Conservation (phyloP, 2,888 invertebrate species). For the Cylloceria caligata region DNA sequence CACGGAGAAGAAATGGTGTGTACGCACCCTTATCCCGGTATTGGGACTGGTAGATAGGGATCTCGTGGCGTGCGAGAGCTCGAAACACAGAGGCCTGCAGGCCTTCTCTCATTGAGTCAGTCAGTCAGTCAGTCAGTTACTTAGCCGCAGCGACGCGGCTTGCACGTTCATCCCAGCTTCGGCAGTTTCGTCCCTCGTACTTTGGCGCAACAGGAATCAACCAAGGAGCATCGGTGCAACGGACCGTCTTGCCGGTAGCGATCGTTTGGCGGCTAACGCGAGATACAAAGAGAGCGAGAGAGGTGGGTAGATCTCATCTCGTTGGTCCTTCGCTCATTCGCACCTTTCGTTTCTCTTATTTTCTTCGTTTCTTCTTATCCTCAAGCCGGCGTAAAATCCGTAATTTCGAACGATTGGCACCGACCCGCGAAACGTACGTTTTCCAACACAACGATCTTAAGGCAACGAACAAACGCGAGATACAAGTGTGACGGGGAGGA, state of each 20-base stretch:
- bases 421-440: slow-evolving; percentile 43
- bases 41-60: slow-evolving; percentile 78
- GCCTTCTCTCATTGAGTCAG: slow-evolving; percentile 81
- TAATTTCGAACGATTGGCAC: slow-evolving; percentile 72
- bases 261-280: slow-evolving; percentile 37
- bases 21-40: slow-evolving; percentile 78
- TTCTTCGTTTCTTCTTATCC: neutral
- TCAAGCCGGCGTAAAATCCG: slow-evolving; percentile 73
- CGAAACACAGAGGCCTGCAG: slow-evolving; percentile 69
- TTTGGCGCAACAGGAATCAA: slow-evolving; percentile 35
- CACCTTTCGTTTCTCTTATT: neutral
- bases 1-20: slow-evolving; percentile 74
- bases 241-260: slow-evolving; percentile 49
- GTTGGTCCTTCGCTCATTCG: slow-evolving; percentile 15
- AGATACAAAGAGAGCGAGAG: slow-evolving; percentile 13
- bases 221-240: slow-evolving; percentile 45
- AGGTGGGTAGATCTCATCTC: neutral
- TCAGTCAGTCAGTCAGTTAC: slow-evolving; percentile 82
- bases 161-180: slow-evolving; percentile 67
- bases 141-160: slow-evolving; percentile 79
- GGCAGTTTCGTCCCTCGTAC: slow-evolving; percentile 22
- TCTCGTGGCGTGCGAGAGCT: slow-evolving; percentile 76
- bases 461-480: slow-evolving; percentile 16
- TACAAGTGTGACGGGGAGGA: slow-evolving; percentile 12
- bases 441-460: neutral